Percentiles rank a stretch among this genome's conserved stretches.
Conservation (phyloP, 2,113 vertebrate genomes). For the Onychorhynchus coronatus region DNA sequence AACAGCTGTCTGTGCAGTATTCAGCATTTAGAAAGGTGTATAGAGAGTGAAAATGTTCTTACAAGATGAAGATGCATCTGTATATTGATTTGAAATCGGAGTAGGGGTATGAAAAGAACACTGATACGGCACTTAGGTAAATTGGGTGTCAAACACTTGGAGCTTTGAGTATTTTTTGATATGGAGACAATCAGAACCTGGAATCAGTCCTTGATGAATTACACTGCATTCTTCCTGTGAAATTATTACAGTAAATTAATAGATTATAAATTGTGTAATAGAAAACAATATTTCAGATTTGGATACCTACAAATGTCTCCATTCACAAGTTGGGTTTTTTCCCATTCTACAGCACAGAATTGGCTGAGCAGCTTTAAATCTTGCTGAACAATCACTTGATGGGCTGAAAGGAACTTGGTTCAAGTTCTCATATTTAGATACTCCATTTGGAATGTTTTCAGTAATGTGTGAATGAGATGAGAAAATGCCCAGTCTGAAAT, state of each 20-base stretch:
- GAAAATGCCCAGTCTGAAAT: background rate
- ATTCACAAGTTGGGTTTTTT: background rate
- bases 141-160: background rate
- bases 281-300: background rate
- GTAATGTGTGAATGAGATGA: background rate
- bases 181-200: background rate
- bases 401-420: background rate
- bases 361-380: background rate
- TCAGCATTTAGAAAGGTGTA: background rate
- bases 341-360: background rate
- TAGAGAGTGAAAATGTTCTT: background rate
- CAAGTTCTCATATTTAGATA: background rate
- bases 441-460: background rate
- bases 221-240: background rate
- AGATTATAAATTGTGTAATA: background rate
- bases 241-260: background rate
- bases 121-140: fast-evolving
- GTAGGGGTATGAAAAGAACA: background rate
- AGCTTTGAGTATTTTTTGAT: background rate
- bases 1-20: background rate
- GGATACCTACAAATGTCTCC: fast-evolving
- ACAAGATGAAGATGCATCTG: background rate
- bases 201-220: background rate
- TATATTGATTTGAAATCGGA: background rate
- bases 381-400: background rate